These are phyloP conservation scores for Caranx melampygus DNA, from an alignment of 2,113 vertebrate genomes.

Conservation along the genomic window DNA sequence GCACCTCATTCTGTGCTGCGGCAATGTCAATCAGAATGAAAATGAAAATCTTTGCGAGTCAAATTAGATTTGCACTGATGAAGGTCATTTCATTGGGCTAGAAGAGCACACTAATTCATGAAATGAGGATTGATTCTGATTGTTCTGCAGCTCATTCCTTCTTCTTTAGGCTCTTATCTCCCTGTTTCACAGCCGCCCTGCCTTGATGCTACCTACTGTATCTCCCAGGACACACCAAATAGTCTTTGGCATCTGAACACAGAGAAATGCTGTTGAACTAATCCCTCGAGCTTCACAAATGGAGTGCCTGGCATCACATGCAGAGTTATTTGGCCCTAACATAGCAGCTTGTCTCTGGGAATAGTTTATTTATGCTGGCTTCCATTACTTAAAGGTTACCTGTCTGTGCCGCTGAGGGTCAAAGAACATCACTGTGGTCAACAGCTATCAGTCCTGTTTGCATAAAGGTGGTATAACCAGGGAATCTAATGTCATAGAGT, in stretches of 20 bases:
- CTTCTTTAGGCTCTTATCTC: conserved; percentile 53
- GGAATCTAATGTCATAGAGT: too few relatives aligned
- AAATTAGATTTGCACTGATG: conserved; percentile 76
- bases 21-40: conserved; percentile 69
- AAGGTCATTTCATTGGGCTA: conserved; percentile 66
- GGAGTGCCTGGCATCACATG: conserved; percentile 38
- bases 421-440: background rate
- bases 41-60: conserved; percentile 74
- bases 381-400: conserved; percentile 25
- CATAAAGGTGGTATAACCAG: background rate
- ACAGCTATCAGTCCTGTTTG: background rate
- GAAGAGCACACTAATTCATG: conserved; percentile 60
- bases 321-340: conserved; percentile 23
- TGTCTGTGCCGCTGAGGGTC: background rate
- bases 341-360: conserved; percentile 10
- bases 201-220: conserved; percentile 43
- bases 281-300: conserved; percentile 25
- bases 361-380: conserved; percentile 26
- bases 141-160: conserved; percentile 53
- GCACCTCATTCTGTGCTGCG: conserved; percentile 34
- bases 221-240: conserved; percentile 26
- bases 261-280: conserved; percentile 3
- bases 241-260: conserved; percentile 22
- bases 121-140: conserved; percentile 71
- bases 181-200: conserved; percentile 1